Percentiles rank a stretch among this genome's conserved stretches.
Conservation (phyloP, 2,888 invertebrate genomes). For the Drosophila paramelanica region DNA sequence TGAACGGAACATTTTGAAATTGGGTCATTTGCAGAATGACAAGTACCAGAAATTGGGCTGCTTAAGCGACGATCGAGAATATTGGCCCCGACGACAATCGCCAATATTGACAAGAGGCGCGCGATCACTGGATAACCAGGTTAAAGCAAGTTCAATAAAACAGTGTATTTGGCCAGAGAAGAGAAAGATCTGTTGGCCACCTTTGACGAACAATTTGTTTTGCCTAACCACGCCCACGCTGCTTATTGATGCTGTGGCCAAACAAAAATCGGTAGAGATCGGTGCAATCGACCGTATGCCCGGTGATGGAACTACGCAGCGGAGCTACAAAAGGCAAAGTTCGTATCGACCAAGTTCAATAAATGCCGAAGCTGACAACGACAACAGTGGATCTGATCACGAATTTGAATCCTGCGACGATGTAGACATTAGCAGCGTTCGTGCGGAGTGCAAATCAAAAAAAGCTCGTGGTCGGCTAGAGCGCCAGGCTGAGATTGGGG, state of each 20-base stretch:
- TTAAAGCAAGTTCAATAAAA: neutral
- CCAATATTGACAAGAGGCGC: conserved; percentile 1
- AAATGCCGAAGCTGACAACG: neutral
- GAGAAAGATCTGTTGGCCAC: neutral
- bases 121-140: conserved; percentile 19
- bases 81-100: neutral
- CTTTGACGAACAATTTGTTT: conserved; percentile 21
- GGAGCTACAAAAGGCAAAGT: neutral
- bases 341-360: neutral
- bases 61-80: conserved; percentile 21
- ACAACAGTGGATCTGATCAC: neutral
- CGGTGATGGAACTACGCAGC: conserved; percentile 1
- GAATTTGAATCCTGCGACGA: conserved; percentile 1
- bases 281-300: neutral
- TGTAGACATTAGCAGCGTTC: neutral
- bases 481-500: conserved; percentile 14
- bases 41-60: conserved; percentile 5
- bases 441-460: neutral
- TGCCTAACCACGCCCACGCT: conserved; percentile 23
- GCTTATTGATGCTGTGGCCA: conserved; percentile 22
- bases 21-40: neutral
- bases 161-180: conserved; percentile 16
- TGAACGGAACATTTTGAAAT: neutral
- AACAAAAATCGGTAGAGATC: conserved; percentile 5
- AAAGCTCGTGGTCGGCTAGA: conserved; percentile 1